Conservation (phyloP, 2,888 invertebrate species). For the Tetrapedia diversipes region DNA sequence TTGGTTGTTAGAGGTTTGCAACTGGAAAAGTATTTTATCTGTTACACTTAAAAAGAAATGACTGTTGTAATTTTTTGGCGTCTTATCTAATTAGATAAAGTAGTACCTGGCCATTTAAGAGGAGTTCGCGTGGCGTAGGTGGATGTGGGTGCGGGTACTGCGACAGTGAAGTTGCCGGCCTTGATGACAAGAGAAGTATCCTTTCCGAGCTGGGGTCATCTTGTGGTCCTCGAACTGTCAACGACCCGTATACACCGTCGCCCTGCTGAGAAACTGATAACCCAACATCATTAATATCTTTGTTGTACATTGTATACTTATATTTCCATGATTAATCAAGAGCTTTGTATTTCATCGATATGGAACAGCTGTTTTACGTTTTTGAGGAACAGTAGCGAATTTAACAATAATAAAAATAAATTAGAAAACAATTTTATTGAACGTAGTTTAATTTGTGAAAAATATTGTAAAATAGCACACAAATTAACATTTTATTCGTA, state of each 20-base stretch:
- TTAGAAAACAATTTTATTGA: neutral
- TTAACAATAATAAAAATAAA: neutral
- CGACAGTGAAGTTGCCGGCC: constrained; percentile 85
- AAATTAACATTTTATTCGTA: too few relatives aligned
- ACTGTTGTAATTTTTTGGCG: too few relatives aligned
- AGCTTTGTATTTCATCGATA: neutral
- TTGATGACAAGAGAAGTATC: constrained; percentile 84
- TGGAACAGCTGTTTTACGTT: neutral
- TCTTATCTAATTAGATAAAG: constrained; percentile 36
- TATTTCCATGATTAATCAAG: constrained; percentile 14
- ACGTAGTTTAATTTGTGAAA: neutral
- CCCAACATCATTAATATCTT: constrained; percentile 34
- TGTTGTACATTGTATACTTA: too few relatives aligned
- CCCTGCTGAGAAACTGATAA: constrained; percentile 85
- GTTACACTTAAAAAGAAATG: too few relatives aligned
- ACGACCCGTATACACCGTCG: constrained; percentile 86
- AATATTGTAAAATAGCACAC: too few relatives aligned
- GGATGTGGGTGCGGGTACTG: constrained; percentile 80
- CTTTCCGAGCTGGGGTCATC: constrained; percentile 82
- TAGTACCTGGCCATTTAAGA: constrained; percentile 83
- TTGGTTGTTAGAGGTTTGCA: too few relatives aligned
- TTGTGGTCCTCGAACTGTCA: constrained; percentile 85
- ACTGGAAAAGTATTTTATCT: too few relatives aligned
- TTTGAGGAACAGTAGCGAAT: too few relatives aligned
- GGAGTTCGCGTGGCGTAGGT: constrained; percentile 80